Evolutionary conservation across 2,888 invertebrate species (phyloP), one percentile per base, ranked within the genome.

Genomic region (Augiades crinisus): DNA sequence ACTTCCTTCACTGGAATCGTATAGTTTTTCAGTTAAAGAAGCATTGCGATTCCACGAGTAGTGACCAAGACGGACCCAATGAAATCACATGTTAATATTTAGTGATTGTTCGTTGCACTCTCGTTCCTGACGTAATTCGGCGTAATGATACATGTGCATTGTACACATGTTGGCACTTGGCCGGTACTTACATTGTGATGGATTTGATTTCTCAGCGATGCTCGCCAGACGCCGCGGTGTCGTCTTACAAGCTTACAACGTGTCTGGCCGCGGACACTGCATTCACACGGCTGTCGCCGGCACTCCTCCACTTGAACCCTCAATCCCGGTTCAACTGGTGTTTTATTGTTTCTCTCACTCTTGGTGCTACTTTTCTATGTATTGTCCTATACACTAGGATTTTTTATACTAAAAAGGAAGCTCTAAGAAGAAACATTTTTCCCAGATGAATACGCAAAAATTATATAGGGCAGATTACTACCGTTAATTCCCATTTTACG

Each of bases 161-260:
- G 76, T 79, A 78, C 87, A 87, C 78, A 76, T 87, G 87, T 80
- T 70, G 67, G 69, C 70, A 65, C 67, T 64, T 62, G 65, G 68
- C 62, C 63, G 65, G 61, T 64, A 65, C 65, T 66, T 67, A 63
- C 60, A 70, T 68, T 66, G 68, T 63, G 62, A 47, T 66, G 72
- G 78, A 68, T 75, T 73, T 79, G 78, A 79, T 80, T 80, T 75
- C 73, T 66, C 62, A 64, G 63, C 77, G 82, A 86, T 77, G 78
- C 60, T 81, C 75, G 65, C 80, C 87, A 87, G 88, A 86, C 86
- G 78, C 72, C 56, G 67, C 62, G 69, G 78, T 87, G 75, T 87
- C 87, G 67, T 60, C 81, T 87, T 87, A 82, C 87, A 66, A 61
- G 63, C n/a, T n/a, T n/a, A n/a, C n/a, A n/a, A n/a, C 56, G 65